Conservation (phyloP, 2,888 invertebrate genomes). For the Drosophila subsilvestris region DNA sequence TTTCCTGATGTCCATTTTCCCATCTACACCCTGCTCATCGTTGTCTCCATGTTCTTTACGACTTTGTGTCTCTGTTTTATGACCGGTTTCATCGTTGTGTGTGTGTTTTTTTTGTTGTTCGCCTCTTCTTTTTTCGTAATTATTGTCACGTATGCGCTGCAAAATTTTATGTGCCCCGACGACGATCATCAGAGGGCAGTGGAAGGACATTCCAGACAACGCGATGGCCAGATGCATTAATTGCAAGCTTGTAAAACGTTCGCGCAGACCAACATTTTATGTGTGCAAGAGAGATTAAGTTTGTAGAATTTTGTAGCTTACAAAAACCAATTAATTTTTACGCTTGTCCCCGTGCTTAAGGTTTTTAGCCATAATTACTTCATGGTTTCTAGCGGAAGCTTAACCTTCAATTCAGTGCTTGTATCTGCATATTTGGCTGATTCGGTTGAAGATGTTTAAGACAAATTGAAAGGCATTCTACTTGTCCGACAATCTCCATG, state of each 20-base stretch:
- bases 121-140: conserved; percentile 56
- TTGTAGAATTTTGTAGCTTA: background rate
- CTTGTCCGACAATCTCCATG: conserved; percentile 3
- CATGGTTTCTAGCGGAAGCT: background rate
- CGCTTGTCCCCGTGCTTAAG: background rate
- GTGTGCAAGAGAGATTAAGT: background rate
- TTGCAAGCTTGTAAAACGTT: conserved; percentile 4
- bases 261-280: background rate
- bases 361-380: background rate
- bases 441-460: too few species aligned
- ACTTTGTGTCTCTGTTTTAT: conserved; percentile 43
- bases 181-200: conserved; percentile 25
- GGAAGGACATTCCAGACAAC: background rate
- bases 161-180: conserved; percentile 60
- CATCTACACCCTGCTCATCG: background rate
- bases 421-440: too few species aligned
- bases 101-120: background rate
- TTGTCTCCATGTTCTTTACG: conserved; percentile 9
- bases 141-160: conserved; percentile 72
- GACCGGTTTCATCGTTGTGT: conserved; percentile 49
- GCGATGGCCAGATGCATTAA: conserved; percentile 1
- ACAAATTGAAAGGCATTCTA: background rate
- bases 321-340: background rate
- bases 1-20: conserved; percentile 13
- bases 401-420: background rate